Conservation (phyloP, 1,140 invertebrate species). For the Pseudomyrmex pallidus region DNA sequence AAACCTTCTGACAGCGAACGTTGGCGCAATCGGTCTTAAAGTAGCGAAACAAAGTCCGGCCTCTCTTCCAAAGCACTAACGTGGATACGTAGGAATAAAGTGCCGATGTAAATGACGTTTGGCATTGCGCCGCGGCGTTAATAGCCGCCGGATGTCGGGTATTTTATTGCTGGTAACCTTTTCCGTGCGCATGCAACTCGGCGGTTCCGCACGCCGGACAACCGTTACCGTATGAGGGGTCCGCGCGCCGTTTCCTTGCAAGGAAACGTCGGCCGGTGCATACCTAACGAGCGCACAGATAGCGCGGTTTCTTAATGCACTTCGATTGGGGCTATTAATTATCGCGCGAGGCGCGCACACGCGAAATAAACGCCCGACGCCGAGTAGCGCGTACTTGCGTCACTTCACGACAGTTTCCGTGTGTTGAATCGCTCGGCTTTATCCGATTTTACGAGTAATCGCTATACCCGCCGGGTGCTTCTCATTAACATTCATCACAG, state of each 20-base stretch:
- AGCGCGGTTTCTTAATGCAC: slow-evolving; percentile 71
- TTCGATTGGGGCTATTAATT: slow-evolving; percentile 76
- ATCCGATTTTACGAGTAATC: not conserved
- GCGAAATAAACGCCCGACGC: slow-evolving; percentile 57
- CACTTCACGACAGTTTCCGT: slow-evolving; percentile 37
- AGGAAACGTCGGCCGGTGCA: slow-evolving; percentile 68
- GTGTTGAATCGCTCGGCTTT: slow-evolving; percentile 48
- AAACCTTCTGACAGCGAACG: not conserved
- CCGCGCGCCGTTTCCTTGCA: slow-evolving; percentile 66
- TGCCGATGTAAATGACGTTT: slow-evolving; percentile 70
- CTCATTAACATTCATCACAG: slow-evolving; percentile 28
- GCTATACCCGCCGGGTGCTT: not conserved
- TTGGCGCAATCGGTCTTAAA: slow-evolving; percentile 1
- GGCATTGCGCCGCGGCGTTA: slow-evolving; percentile 70
- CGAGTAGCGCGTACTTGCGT: slow-evolving; percentile 58
- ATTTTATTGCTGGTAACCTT: slow-evolving; percentile 75
- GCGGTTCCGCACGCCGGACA: slow-evolving; percentile 61
- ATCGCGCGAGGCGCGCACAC: slow-evolving; percentile 40
- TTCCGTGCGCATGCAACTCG: slow-evolving; percentile 64
- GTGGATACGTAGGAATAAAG: slow-evolving; percentile 69
- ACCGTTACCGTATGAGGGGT: slow-evolving; percentile 64
- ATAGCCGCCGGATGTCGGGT: slow-evolving; percentile 71
- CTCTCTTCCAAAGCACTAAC: slow-evolving; percentile 47
- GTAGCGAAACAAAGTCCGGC: slow-evolving; percentile 14
- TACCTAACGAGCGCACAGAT: slow-evolving; percentile 70